These are phyloP conservation scores for Ditylenchus dipsaci DNA, from an alignment of 1,140 invertebrate species.

Conservation along the genomic window DNA sequence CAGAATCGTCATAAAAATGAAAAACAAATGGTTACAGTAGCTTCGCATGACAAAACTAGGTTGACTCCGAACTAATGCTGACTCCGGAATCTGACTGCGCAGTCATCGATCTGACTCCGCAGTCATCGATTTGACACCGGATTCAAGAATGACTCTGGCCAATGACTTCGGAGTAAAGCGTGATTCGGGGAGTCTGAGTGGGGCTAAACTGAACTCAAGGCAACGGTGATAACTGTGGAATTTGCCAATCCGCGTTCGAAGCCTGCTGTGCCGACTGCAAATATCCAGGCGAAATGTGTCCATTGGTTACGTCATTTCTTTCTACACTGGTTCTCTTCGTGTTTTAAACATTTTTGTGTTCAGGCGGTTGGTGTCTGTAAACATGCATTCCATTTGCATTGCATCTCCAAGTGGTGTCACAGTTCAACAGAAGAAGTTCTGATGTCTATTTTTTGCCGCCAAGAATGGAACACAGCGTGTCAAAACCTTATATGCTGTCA, in stretches of 20 bases:
- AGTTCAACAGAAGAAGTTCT: conserved; percentile 65
- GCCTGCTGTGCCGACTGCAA: conserved; percentile 97
- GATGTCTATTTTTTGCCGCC: conserved; percentile 96
- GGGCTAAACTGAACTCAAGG: not conserved
- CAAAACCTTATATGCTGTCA: no score
- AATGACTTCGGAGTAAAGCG: no score
- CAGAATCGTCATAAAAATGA: no score
- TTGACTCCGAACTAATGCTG: no score
- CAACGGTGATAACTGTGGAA: conserved; percentile 70
- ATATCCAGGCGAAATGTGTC: conserved; percentile 94
- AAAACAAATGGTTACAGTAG: no score
- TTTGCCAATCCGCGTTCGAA: conserved; percentile 97
- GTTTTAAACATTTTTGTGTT: conserved; percentile 15
- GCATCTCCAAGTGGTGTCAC: conserved; percentile 88
- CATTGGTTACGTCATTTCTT: conserved; percentile 64
- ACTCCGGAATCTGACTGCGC: no score
- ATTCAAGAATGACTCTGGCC: no score
- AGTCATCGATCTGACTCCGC: no score
- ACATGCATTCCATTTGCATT: conserved; percentile 99
- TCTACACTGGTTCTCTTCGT: not conserved
- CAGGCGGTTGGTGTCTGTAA: conserved; percentile 94
- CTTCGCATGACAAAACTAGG: no score
- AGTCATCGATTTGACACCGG: no score
- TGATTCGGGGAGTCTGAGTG: no score
- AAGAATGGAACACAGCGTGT: conserved; percentile 93